phyloP scores from a whole-genome alignment of 2,888 invertebrate species.

The Zaprionus lineosus region DNA sequence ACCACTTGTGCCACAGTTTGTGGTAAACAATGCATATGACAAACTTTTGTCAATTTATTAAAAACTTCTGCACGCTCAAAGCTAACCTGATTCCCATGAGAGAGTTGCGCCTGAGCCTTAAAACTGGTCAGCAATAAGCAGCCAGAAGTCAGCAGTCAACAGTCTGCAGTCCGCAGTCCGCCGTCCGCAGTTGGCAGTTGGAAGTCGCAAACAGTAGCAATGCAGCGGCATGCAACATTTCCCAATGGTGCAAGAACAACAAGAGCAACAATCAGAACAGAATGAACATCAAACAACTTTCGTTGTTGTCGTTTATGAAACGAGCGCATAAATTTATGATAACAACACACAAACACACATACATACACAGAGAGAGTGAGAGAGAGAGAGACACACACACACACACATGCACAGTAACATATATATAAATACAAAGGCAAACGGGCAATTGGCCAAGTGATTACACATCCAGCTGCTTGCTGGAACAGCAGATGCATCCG shows the following conservation, averaged over 20 bases:
- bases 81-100: constrained; percentile 76
- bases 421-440: too few species aligned
- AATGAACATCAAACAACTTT: constrained; percentile 68
- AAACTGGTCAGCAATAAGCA: constrained; percentile 51
- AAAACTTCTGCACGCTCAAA: constrained; percentile 61
- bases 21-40: constrained; percentile 74
- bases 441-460: constrained; percentile 57
- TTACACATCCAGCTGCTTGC: constrained; percentile 50
- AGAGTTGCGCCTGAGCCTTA: constrained; percentile 6
- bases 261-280: constrained; percentile 14
- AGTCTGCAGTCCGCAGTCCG: too few species aligned
- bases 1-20: constrained; percentile 59
- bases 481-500: constrained; percentile 49
- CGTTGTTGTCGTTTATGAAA: constrained; percentile 72
- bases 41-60: constrained; percentile 79
- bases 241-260: constrained; percentile 29
- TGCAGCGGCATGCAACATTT: constrained; percentile 23
- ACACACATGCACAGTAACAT: background rate
- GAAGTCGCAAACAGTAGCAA: too few species aligned
- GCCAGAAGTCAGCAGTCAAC: constrained; percentile 33
- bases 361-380: constrained; percentile 61
- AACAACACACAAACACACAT: constrained; percentile 67
- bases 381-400: constrained; percentile 33
- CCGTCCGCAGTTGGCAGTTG: too few species aligned
- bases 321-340: constrained; percentile 78